phyloP scores from a whole-genome alignment of 2,113 vertebrate species.

The Hassar affinis region DNA sequence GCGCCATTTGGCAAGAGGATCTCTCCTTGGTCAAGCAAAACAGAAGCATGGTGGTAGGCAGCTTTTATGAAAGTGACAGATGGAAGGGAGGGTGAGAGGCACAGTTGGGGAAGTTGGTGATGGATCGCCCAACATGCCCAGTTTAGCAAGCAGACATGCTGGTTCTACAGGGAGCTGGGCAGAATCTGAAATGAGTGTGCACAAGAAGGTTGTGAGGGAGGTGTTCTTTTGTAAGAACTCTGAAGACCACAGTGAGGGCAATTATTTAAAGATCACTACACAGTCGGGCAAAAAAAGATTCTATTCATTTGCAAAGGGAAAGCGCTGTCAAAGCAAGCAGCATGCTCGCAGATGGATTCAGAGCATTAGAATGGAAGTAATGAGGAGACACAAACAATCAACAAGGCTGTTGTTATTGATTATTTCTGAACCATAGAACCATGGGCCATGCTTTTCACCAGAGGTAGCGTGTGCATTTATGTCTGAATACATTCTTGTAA shows the following conservation, averaged over 20 bases:
- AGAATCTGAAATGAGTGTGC: constrained; percentile 5
- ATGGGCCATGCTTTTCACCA: not conserved
- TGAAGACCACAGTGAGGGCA: not conserved
- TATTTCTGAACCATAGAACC: not conserved
- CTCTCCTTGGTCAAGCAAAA: constrained; percentile 56
- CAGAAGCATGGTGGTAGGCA: constrained; percentile 61
- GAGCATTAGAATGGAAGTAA: not conserved
- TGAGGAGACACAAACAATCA: not conserved
- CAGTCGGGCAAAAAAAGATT: not conserved
- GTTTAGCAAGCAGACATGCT: constrained; percentile 64
- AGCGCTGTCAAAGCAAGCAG: not conserved
- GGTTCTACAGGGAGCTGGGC: constrained; percentile 53
- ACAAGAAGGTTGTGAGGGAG: constrained; percentile 21
- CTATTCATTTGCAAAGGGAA: not conserved
- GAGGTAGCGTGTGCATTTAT: not conserved
- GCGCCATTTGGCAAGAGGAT: not conserved
- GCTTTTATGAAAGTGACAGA: constrained; percentile 71
- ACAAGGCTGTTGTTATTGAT: not conserved
- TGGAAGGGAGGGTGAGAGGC: constrained; percentile 63
- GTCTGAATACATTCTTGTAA: not conserved
- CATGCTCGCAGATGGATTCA: not conserved
- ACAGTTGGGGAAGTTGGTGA: constrained; percentile 63
- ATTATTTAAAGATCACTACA: constrained; percentile 17
- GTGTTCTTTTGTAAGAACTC: not conserved
- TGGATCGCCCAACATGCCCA: constrained; percentile 63